These are phyloP conservation scores for Xylota sylvarum DNA, from an alignment of 2,888 invertebrate genomes.

Conservation along the genomic window DNA sequence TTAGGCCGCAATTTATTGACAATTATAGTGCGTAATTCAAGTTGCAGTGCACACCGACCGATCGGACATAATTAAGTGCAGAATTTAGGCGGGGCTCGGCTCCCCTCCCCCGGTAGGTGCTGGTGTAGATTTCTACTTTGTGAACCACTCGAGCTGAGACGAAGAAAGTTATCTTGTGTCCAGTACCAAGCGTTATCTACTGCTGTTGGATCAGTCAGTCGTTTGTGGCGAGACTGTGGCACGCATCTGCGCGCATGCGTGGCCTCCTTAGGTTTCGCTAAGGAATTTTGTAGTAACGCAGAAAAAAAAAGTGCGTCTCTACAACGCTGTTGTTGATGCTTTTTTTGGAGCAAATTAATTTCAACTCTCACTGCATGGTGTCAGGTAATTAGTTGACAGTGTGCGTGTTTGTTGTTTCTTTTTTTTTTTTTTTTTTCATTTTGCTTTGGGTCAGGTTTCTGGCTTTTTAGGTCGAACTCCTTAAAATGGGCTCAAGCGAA, in stretches of 20 bases:
- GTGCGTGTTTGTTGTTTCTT: constrained; percentile 49
- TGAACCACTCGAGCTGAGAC: constrained; percentile 18
- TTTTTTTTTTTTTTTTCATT: constrained; percentile 27
- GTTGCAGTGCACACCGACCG: constrained; percentile 71
- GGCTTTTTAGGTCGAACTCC: constrained; percentile 43
- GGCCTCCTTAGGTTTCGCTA: constrained; percentile 57
- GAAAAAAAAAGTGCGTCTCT: constrained; percentile 60
- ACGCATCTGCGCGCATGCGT: constrained; percentile 72
- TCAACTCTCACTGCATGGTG: constrained; percentile 76
- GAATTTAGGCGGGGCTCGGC: constrained; percentile 67
- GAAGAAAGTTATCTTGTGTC: constrained; percentile 70
- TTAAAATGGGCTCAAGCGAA: constrained; percentile 32
- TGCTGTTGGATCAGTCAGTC: constrained; percentile 11
- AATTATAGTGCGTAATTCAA: constrained; percentile 77
- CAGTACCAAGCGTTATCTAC: constrained; percentile 7
- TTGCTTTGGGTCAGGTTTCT: constrained; percentile 8
- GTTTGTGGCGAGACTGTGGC: constrained; percentile 12
- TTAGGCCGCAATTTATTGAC: constrained; percentile 74
- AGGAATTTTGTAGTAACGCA: constrained; percentile 39
- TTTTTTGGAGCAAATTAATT: constrained; percentile 72
- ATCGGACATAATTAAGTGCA: constrained; percentile 76
- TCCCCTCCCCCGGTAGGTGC: background rate
- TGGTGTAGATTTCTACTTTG: constrained; percentile 43
- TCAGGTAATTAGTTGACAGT: constrained; percentile 74
- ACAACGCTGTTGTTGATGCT: constrained; percentile 5